A percentile compares a stretch with the other conserved stretches of the same genome.
phyloP scores from a whole-genome alignment of 2,888 invertebrate genomes.

The Fragum sueziense region DNA sequence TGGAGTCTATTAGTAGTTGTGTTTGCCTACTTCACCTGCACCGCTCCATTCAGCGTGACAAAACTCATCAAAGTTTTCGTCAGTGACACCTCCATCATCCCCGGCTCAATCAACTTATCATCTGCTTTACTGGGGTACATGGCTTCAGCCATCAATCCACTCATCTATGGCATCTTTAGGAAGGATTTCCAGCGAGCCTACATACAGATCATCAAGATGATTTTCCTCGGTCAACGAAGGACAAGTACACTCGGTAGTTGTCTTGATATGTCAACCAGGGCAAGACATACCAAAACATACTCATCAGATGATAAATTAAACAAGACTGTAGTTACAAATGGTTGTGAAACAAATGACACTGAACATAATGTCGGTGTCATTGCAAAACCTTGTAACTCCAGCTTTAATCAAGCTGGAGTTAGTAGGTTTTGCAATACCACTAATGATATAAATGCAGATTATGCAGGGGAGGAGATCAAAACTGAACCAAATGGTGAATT shows the following conservation, averaged over 20 bases:
- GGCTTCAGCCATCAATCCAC: conserved; percentile 80
- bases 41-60: conserved; percentile 81
- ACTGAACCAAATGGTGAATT: too few relatives aligned
- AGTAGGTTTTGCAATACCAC: too few relatives aligned
- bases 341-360: not conserved
- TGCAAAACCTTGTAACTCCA: too few relatives aligned
- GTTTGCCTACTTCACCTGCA: conserved; percentile 78
- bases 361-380: too few relatives aligned
- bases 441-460: too few relatives aligned
- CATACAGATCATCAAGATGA: conserved; percentile 41
- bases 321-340: too few relatives aligned
- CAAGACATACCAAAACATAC: not conserved
- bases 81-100: conserved; percentile 59
- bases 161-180: conserved; percentile 80
- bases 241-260: not conserved
- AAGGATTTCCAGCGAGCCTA: conserved; percentile 76
- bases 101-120: conserved; percentile 73
- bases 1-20: conserved; percentile 78
- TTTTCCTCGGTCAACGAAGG: conserved; percentile 10
- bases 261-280: not conserved
- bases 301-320: not conserved
- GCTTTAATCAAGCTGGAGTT: too few relatives aligned
- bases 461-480: too few relatives aligned
- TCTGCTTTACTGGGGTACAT: conserved; percentile 77
- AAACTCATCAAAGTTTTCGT: conserved; percentile 78